Percentiles rank a stretch among this genome's conserved stretches.
These are phyloP conservation scores for Pasiphila rectangulata DNA, from an alignment of 2,888 invertebrate species.

Conservation along the genomic window DNA sequence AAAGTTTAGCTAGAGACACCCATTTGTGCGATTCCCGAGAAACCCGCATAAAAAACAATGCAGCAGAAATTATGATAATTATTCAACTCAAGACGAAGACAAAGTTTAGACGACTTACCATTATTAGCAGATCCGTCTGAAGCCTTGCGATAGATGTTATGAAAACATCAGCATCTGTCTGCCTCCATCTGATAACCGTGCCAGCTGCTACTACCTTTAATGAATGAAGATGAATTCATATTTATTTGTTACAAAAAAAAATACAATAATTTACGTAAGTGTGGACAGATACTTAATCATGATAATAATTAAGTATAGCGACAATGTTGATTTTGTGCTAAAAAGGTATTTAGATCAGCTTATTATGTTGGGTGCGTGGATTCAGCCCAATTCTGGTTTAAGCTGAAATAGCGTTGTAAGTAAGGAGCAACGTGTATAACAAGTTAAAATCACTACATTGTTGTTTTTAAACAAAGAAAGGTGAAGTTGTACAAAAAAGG, in stretches of 20 bases:
- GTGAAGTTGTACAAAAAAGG: no score
- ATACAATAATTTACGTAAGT: neutral
- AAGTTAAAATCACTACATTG: no score
- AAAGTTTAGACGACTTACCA: conserved; percentile 51
- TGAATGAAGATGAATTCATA: neutral
- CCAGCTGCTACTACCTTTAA: conserved; percentile 56
- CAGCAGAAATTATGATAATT: neutral
- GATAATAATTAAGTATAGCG: neutral
- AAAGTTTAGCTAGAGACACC: neutral
- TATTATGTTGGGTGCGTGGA: no score
- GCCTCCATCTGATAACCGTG: conserved; percentile 59
- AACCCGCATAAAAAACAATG: neutral
- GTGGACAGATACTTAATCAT: neutral
- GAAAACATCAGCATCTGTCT: conserved; percentile 59
- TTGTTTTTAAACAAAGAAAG: no score
- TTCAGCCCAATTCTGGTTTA: no score
- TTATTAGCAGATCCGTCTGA: conserved; percentile 67
- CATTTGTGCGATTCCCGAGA: neutral
- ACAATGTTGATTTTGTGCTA: no score
- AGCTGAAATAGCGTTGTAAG: no score
- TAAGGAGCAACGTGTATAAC: no score
- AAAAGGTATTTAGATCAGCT: no score
- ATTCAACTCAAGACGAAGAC: conserved; percentile 1
- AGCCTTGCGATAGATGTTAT: conserved; percentile 60
- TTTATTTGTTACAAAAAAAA: no score